These are phyloP conservation scores for Bombus superbus DNA, from an alignment of 1,140 invertebrate genomes.

Conservation along the genomic window DNA sequence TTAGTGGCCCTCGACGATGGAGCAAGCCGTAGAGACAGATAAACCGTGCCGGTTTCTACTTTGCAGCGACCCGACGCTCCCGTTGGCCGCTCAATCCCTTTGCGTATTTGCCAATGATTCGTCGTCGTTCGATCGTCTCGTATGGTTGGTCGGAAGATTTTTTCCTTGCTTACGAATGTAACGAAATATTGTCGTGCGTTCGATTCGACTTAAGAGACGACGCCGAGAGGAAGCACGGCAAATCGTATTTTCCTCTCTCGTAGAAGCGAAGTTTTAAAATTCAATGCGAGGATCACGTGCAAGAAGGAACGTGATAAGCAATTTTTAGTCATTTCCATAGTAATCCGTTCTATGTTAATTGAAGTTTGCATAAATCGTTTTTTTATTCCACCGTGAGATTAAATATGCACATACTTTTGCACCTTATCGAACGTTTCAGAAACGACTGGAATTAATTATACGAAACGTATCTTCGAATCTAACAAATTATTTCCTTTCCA, in stretches of 20 bases:
- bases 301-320: too few relatives aligned
- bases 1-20: slow-evolving; percentile 27
- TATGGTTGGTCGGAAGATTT: background rate
- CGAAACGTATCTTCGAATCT: too few relatives aligned
- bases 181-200: background rate
- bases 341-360: background rate
- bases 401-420: too few relatives aligned
- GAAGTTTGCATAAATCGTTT: background rate
- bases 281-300: too few relatives aligned
- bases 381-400: too few relatives aligned
- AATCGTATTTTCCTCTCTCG: too few relatives aligned
- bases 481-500: too few relatives aligned
- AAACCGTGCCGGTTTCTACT: background rate
- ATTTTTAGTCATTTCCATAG: background rate
- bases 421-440: too few relatives aligned
- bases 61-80: background rate
- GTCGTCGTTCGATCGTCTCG: background rate
- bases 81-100: background rate
- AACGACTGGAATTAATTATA: too few relatives aligned
- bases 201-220: too few relatives aligned
- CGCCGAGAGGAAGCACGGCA: too few relatives aligned
- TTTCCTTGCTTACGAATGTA: background rate
- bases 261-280: too few relatives aligned
- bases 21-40: background rate
- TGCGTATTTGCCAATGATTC: background rate